A percentile compares a stretch with the other conserved stretches of the same genome.
phyloP scores from a whole-genome alignment of 1,140 invertebrate genomes.

The Leptinotarsa defecta region DNA sequence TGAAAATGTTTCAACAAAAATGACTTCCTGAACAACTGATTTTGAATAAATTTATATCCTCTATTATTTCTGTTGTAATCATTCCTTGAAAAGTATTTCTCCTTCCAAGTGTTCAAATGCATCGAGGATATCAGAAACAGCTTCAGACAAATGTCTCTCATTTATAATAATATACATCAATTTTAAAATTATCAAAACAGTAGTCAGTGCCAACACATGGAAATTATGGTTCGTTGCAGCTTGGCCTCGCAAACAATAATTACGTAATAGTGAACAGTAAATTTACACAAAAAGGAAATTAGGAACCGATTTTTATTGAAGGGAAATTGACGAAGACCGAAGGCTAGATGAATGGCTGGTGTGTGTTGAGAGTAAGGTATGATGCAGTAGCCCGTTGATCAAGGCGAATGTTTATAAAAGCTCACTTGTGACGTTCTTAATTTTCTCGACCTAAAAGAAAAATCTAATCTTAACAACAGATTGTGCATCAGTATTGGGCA shows the following conservation, averaged over 20 bases:
- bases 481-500: too few relatives aligned
- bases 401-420: neutral
- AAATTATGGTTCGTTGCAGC: neutral
- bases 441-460: slow-evolving; percentile 8
- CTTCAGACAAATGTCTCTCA: too few relatives aligned
- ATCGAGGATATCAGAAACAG: too few relatives aligned
- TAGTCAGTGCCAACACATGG: too few relatives aligned
- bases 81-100: too few relatives aligned
- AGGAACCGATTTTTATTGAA: neutral
- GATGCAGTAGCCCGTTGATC: slow-evolving; percentile 2
- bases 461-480: neutral
- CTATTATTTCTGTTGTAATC: too few relatives aligned
- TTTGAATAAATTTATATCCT: too few relatives aligned
- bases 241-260: neutral
- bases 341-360: neutral
- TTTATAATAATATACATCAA: too few relatives aligned
- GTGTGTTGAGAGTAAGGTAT: slow-evolving; percentile 3
- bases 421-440: neutral
- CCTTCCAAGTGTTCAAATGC: too few relatives aligned
- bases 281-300: neutral
- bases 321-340: neutral
- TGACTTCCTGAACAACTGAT: too few relatives aligned
- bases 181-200: too few relatives aligned
- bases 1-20: too few relatives aligned
- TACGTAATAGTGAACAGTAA: neutral